These are phyloP conservation scores for Parasteatoda lunata DNA, from an alignment of 2,888 invertebrate species.

Conservation along the genomic window DNA sequence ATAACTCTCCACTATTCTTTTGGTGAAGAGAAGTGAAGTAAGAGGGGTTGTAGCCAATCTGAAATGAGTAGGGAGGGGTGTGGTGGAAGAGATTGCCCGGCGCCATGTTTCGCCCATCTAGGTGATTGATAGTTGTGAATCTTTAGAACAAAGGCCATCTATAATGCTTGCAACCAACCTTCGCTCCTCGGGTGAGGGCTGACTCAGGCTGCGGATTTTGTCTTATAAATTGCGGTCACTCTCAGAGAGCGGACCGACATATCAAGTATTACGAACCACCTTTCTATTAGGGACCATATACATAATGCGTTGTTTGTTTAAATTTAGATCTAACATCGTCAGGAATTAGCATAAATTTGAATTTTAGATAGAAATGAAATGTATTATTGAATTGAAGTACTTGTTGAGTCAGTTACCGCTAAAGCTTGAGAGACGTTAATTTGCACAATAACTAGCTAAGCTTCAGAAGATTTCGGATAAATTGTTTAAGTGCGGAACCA, in stretches of 20 bases:
- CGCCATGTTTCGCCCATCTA: constrained; percentile 53
- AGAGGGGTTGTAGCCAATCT: not conserved
- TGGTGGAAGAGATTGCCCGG: constrained; percentile 20
- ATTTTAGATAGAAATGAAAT: too few species aligned
- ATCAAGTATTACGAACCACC: constrained; percentile 55
- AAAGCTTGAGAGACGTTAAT: too few species aligned
- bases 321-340: too few species aligned
- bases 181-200: constrained; percentile 55
- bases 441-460: too few species aligned
- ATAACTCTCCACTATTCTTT: too few species aligned
- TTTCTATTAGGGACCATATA: constrained; percentile 16
- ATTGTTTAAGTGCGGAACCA: too few species aligned
- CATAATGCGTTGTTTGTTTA: not conserved
- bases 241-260: constrained; percentile 61
- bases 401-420: too few species aligned
- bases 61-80: not conserved
- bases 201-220: constrained; percentile 60
- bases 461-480: too few species aligned
- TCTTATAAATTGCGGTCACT: constrained; percentile 68
- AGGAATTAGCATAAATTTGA: too few species aligned
- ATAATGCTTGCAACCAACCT: constrained; percentile 63
- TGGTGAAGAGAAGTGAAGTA: too few species aligned
- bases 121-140: constrained; percentile 68
- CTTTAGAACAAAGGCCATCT: constrained; percentile 68
- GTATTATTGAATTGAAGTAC: too few species aligned